phyloP scores from a whole-genome alignment of 2,113 vertebrate genomes.

The Spea multiplicata region DNA sequence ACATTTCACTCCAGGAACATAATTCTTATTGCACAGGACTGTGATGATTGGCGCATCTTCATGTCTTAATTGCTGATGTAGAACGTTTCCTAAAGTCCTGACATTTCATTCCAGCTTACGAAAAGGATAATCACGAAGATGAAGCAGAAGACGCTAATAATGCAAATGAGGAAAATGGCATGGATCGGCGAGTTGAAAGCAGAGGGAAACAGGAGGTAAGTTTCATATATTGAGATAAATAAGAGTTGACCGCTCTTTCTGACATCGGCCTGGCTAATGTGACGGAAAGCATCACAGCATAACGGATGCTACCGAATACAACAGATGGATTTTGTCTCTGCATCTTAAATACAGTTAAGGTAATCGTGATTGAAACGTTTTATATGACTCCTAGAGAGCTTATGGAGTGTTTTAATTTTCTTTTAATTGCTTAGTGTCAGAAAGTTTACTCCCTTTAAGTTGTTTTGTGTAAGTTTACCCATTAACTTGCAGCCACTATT shows the following conservation, averaged over 20 bases:
- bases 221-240: conserved; percentile 4
- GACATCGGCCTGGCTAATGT: background rate
- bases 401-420: conserved; percentile 23
- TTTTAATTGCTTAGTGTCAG: conserved; percentile 10
- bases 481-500: background rate
- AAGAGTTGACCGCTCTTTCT: background rate
- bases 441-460: conserved; percentile 5
- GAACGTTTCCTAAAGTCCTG: background rate
- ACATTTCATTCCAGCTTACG: conserved; percentile 61
- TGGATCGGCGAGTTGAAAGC: conserved; percentile 56
- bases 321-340: background rate
- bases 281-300: background rate
- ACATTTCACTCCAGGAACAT: too few species aligned
- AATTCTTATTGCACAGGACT: too few species aligned
- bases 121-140: conserved; percentile 65
- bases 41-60: background rate
- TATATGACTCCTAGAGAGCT: background rate
- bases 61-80: background rate
- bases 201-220: conserved; percentile 46
- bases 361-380: conserved; percentile 5
- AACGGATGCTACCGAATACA: background rate
- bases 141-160: conserved; percentile 66
- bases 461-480: background rate
- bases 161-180: conserved; percentile 58
- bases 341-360: background rate